Base-by-base conservation (phyloP, 2,888 invertebrate species). In the Rhimphoctona megacephalus region DNA sequence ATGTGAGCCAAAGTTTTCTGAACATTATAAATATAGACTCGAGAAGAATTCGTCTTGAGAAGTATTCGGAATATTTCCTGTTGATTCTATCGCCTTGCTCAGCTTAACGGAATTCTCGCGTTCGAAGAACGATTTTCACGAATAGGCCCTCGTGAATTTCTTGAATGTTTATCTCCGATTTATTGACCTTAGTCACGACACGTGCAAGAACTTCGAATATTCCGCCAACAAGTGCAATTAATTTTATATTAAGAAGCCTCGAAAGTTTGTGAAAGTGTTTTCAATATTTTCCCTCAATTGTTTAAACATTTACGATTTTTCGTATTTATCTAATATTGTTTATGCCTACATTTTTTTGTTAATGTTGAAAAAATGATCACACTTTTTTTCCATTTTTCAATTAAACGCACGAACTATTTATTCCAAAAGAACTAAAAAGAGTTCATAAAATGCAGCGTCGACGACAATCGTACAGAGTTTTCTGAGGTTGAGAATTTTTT, bases 111-210 rank as follows among this genome's bases (percentile, higher is more conserved):
- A 61, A 76, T 73, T 52, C 73, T 61, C 76, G 76, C 61, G 46
- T 61, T 76, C 25, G 43, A 76, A 64, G 43, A 76, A 61, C 61
- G 61, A 61, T 61, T 61, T 76, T 76, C 76, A 61, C 76, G 61
- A 76, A 76, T 76, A 61, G 76, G 76, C 57, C 17, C 57, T 43
- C 76, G 76, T 43, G 76, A 61, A 74, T 76, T 76, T 76, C 76
- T 57, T 19, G 30, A 43, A 73, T 54, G 39, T 49, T 49, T 73
- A 33, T 54, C 25, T 33, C 52, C 52, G 73, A 73, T 73, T 73
- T 73, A 73, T 73, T 36, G 73, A 49, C 33, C 54, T 36, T 22
- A 54, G 54, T 73, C 73, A 73, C 54, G 73, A 73, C 22, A 54
- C 70, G 43, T 25, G 70, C 17, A 70, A 30, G 46, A 46, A 70